phyloP scores from a whole-genome alignment of 2,113 vertebrate species.

The Ranitomeya variabilis region DNA sequence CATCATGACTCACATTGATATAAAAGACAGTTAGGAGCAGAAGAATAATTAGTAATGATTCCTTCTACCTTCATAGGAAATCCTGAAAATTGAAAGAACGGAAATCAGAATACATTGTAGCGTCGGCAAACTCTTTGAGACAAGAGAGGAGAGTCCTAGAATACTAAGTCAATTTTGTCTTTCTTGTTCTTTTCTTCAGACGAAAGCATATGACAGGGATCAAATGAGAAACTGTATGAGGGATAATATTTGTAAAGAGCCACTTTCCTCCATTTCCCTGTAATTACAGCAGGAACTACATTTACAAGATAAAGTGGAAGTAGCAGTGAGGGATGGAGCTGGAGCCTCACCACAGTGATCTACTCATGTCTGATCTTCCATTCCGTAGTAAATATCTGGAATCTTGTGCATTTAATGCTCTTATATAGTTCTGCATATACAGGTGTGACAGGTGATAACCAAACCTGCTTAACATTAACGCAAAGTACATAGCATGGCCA shows the following conservation, averaged over 20 bases:
- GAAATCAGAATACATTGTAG: constrained; percentile 18
- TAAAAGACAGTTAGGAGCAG: constrained; percentile 53
- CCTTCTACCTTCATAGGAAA: constrained; percentile 32
- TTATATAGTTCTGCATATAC: no score
- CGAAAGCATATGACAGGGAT: background rate
- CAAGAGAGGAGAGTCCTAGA: background rate
- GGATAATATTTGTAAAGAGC: constrained; percentile 2
- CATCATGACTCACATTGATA: background rate
- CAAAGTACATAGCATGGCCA: no score
- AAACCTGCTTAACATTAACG: no score
- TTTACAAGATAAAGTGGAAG: background rate
- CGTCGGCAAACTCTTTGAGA: background rate
- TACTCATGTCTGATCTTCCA: background rate
- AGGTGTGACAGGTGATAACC: no score
- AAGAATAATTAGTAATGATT: constrained; percentile 52
- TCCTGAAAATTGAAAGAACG: constrained; percentile 37
- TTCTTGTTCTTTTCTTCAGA: constrained; percentile 13
- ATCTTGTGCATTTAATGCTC: background rate
- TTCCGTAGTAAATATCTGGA: background rate
- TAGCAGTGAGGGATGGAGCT: background rate
- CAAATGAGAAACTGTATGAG: background rate
- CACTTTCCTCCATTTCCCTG: constrained; percentile 3
- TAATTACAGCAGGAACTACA: constrained; percentile 1
- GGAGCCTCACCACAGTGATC: background rate
- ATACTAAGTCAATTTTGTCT: constrained; percentile 12